Base-by-base conservation (phyloP, 2,797 vertebrate genomes). In the Merluccius polli region DNA sequence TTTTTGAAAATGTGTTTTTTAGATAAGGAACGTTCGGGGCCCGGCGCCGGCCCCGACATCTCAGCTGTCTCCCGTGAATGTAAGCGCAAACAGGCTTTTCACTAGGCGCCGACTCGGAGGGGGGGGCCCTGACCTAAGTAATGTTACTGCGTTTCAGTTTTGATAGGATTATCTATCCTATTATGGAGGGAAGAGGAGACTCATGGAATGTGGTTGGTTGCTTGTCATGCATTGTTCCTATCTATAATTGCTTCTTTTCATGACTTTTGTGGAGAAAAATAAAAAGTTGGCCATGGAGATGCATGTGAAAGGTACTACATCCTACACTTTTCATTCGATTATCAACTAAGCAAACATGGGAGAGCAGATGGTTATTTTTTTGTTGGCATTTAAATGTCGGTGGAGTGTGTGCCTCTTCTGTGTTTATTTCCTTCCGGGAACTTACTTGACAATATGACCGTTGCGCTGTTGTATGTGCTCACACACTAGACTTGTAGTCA, bases 181-280 rank as follows among this genome's bases (percentile, higher is more conserved):
- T 90, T 91, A 87, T 89, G 82, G 82, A 79, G 80, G 86, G 84
- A 75, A 82, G 78, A 77, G 21, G 16, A 2, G 52, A 79, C 75
- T 72, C 75, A 79, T 44, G 73, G 87, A 76, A 76, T 77, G 88
- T 79, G 76, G 78, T 69, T 74, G 84, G 80, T 81, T 90, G 77
- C 90, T 83, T 89, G 88, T 93, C 87, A 89, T 90, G 85, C 78
- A 85, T 90, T 89, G 86, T 90, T 86, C 86, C 86, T 89, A 88
- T 89, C 89, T 92, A 91, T 93, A 93, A 94, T 93, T 91, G 89
- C 87, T 92, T 92, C 87, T 86, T 88, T 90, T 92, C 87, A 87
- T 88, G 83, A 81, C 76, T 89, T 83, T 85, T 76, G 78, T 79
- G 77, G 68, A 70, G 74, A 86, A 89, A 12, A 9, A 27, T n/a